A percentile compares a stretch with the other conserved stretches of the same genome.
Evolutionary conservation across 2,888 invertebrate genomes (phyloP).

Genomic region (Zootermopsis nevadensis): DNA sequence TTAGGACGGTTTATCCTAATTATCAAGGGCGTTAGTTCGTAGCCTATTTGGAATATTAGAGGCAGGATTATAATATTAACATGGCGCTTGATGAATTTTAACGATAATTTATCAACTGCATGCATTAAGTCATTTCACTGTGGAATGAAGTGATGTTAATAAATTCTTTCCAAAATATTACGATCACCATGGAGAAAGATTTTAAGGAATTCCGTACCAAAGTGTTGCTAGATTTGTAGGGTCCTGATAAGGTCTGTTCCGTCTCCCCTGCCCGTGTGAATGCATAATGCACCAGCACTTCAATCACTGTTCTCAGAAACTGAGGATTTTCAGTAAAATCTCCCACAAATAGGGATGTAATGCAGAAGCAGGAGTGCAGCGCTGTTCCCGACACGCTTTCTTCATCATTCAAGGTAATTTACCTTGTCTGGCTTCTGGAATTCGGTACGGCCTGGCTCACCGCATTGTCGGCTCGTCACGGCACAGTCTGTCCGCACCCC

Average conservation of each 20-base stretch:
- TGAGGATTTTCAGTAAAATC: neutral
- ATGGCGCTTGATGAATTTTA: too few relatives aligned
- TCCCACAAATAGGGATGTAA: neutral
- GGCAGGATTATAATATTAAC: too few relatives aligned
- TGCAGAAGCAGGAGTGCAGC: neutral
- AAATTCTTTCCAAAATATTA: too few relatives aligned
- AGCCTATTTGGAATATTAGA: too few relatives aligned
- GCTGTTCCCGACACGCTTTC: neutral
- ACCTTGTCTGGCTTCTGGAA: slow-evolving; percentile 17
- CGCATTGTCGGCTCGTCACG: slow-evolving; percentile 52
- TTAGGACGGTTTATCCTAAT: too few relatives aligned
- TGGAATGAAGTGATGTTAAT: too few relatives aligned
- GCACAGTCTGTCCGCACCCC: slow-evolving; percentile 48
- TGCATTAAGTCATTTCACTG: too few relatives aligned
- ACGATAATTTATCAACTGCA: too few relatives aligned
- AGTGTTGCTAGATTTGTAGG: neutral
- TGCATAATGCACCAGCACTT: neutral
- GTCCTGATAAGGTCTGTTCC: neutral
- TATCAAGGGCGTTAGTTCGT: too few relatives aligned
- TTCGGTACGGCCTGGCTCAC: slow-evolving; percentile 48
- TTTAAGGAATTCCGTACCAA: too few relatives aligned
- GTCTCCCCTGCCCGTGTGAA: neutral
- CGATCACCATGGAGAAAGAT: too few relatives aligned
- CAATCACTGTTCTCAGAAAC: neutral
- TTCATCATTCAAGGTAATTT: slow-evolving; percentile 24